A percentile compares a stretch with the other conserved stretches of the same genome.
These are phyloP conservation scores for Chaenogobius annularis DNA, from an alignment of 2,113 vertebrate genomes.

Conservation along the genomic window DNA sequence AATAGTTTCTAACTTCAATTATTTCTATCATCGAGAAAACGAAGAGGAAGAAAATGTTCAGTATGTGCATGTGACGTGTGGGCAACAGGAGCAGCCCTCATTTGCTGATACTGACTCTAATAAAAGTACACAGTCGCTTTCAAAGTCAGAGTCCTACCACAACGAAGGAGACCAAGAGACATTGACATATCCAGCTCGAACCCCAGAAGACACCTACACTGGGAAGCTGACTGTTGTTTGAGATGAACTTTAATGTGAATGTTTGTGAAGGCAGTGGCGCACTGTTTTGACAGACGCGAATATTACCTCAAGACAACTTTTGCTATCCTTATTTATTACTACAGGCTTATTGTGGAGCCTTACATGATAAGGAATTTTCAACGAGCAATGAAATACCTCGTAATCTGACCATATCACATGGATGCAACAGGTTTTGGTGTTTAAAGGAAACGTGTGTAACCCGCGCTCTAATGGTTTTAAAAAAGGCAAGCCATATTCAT, in stretches of 20 bases:
- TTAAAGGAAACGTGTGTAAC: neutral
- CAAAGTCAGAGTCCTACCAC: conserved; percentile 81
- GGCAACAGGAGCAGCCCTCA: conserved; percentile 76
- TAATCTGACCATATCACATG: neutral
- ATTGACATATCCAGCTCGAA: conserved; percentile 63
- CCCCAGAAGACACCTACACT: conserved; percentile 51
- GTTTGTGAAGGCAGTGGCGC: neutral
- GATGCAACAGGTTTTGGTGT: neutral
- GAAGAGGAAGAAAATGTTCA: conserved; percentile 85
- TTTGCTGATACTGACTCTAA: conserved; percentile 79
- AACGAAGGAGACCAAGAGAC: conserved; percentile 79
- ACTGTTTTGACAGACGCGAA: neutral
- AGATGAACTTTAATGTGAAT: neutral
- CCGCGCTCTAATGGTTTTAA: no score
- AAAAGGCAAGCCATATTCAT: no score
- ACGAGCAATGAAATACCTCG: neutral
- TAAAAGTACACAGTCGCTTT: conserved; percentile 80
- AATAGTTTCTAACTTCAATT: conserved; percentile 82
- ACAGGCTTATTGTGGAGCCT: neutral
- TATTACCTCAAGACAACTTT: neutral
- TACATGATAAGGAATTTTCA: neutral
- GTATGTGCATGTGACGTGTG: conserved; percentile 90
- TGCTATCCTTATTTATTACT: neutral
- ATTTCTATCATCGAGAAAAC: conserved; percentile 89
- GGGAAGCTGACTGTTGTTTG: conserved; percentile 75